A percentile compares a stretch with the other conserved stretches of the same genome.
Evolutionary conservation across 2,113 vertebrate genomes (phyloP).

Genomic region (human): GRCh38 chr13:66312501-66313000

Average conservation of each 20-base stretch:
- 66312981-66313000: constrained; percentile 74
- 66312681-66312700: constrained; percentile 38
- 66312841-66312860: constrained; percentile 77
- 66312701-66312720: constrained; percentile 3
- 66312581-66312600: too few species aligned
- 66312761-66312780: constrained; percentile 76
- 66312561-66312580: too few species aligned
- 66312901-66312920: constrained; percentile 81
- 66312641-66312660: neutral
- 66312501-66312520: too few species aligned
- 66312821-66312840: constrained; percentile 85
- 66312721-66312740: constrained; percentile 55
- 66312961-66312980: constrained; percentile 78
- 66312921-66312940: constrained; percentile 72
- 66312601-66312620: too few species aligned
- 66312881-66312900: constrained; percentile 84
- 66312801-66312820: constrained; percentile 68
- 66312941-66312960: constrained; percentile 74
- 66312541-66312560: too few species aligned
- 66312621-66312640: neutral
- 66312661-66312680: constrained; percentile 45
- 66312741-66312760: constrained; percentile 59
- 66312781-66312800: constrained; percentile 61
- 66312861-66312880: constrained; percentile 77
- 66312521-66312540: too few species aligned